Conservation (phyloP, 2,113 vertebrate genomes). For the Spermophilus dauricus region DNA sequence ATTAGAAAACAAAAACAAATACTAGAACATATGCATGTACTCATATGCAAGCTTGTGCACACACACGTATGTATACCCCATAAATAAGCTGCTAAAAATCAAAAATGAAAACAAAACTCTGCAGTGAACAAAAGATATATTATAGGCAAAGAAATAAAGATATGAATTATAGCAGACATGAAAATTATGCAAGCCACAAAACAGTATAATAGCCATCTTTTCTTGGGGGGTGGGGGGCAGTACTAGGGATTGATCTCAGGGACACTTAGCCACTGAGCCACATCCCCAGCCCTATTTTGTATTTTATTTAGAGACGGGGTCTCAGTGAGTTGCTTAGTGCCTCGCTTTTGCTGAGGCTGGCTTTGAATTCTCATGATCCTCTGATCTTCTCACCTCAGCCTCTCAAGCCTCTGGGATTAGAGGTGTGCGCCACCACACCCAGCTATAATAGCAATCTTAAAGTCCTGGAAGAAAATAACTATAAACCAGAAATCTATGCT, state of each 20-base stretch:
- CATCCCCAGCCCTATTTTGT: too few relatives aligned
- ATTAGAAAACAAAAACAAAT: slow-evolving; percentile 4
- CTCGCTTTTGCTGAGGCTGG: too few relatives aligned
- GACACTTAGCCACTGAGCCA: too few relatives aligned
- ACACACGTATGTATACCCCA: neutral
- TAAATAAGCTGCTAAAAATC: neutral
- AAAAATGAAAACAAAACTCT: slow-evolving; percentile 38
- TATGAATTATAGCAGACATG: neutral
- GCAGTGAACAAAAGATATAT: neutral
- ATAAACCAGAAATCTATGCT: neutral
- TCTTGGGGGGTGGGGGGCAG: too few relatives aligned
- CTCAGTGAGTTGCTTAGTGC: too few relatives aligned
- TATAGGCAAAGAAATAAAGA: neutral
- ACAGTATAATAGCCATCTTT: neutral
- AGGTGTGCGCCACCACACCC: too few relatives aligned
- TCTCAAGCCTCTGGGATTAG: too few relatives aligned
- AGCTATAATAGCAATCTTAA: neutral
- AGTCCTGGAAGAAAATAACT: neutral
- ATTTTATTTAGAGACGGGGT: too few relatives aligned
- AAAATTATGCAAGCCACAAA: neutral
- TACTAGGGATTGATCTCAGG: too few relatives aligned
- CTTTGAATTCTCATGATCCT: too few relatives aligned
- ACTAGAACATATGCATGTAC: neutral
- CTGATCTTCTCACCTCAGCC: too few relatives aligned
- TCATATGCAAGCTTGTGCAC: too few relatives aligned